Evolutionary conservation across 2,888 invertebrate species (phyloP), one percentile per base, ranked within the genome.

Genomic region (Acanthosoma haemorrhoidale): DNA sequence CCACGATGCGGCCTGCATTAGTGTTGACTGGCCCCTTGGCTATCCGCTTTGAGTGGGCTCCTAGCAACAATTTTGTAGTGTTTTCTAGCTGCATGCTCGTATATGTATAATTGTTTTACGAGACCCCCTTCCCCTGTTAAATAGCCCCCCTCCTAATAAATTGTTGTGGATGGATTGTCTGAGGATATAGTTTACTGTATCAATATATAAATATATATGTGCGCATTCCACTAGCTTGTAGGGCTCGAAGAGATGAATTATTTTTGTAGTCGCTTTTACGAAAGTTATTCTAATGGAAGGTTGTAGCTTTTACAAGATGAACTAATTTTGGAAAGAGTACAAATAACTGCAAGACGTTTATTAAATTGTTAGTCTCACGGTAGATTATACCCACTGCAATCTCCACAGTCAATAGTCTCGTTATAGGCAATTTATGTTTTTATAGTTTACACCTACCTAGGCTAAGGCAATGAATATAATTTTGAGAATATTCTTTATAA

Each of bases 141-240:
- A n/a, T n/a, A n/a, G n/a, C 25, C 51, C 51, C 51, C 29, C 29
- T 25, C 29, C 51, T 3, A 25, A 25, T 6, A 51, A 51, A 51
- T 51, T 51, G 51, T 51, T 39, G 41, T 64, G 64, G 64, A 64
- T 64, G 38, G 64, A 64, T 39, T 39, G 64, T 25, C 39, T 41
- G 39, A 41, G 64, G 64, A 29, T 64, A 39, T 64, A 64, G 29
- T 64, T 64, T 64, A 64, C 64, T 41, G 25, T 21, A 41, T 21
- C 25, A 16, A 25, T 29, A 39, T 41, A 38, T 63, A n/a, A n/a
- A n/a, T n/a, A 64, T 36, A 51, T 51, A 25, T 61, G 38, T 61
- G 41, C 64, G 41, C 64, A 64, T 64, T 64, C 64, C 64, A 64
- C 64, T 64, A 64, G 64, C 38, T 64, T 64, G 9, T 64, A 64